Base-by-base conservation (phyloP, 2,888 invertebrate species). In the Aphodius granarius region DNA sequence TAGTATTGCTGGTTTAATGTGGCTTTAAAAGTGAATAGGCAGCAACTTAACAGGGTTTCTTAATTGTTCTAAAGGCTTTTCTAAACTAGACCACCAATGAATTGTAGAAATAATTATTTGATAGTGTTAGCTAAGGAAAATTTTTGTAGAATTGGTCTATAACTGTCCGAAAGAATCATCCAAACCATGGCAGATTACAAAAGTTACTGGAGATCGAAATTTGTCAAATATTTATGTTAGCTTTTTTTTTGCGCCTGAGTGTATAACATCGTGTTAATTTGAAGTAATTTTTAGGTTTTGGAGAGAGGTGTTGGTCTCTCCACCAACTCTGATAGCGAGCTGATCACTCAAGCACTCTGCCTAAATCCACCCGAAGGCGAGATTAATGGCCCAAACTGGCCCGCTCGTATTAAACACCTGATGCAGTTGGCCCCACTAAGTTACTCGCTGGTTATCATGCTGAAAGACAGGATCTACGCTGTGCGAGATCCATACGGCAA, bases 401-500 rank as follows among this genome's bases (percentile, higher is more conserved):
- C 95, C 0, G 96, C 96, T 0, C 90, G 97, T 81, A 97, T 99
- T 79, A 93, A 95, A 81, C 94, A 97, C 83, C 91, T 97, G 17
- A 98, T 99, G 97, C 94, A 94, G 84, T 89, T 97, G 81, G 95
- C 98, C 0, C 96, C 96, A 0, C 90, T 97, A n/a, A 97, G 98
- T 72, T 99, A 98, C 86, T 98, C 98, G 0, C 88, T 99, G 79
- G 94, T 97, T 19, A 94, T 99, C 76, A 95, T 99, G 96, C 91
- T 95, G 83, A 93, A 95, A 84, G 97, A 98, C 85, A 93, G 93
- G 82, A 96, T 99, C 80, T 99, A 97, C 86, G 99, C 97, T 0
- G 95, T 98, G 0, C 89, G 99, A 66, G 99, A 99, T 88, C 97
- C 98, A 0, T 98, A 95, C 86, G 99, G 99, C n/a, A 99, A 99